Percentiles rank a stretch among this genome's conserved stretches.
These are phyloP conservation scores for Hippopotamus amphibius DNA, from an alignment of 2,113 vertebrate genomes.

Conservation along the genomic window DNA sequence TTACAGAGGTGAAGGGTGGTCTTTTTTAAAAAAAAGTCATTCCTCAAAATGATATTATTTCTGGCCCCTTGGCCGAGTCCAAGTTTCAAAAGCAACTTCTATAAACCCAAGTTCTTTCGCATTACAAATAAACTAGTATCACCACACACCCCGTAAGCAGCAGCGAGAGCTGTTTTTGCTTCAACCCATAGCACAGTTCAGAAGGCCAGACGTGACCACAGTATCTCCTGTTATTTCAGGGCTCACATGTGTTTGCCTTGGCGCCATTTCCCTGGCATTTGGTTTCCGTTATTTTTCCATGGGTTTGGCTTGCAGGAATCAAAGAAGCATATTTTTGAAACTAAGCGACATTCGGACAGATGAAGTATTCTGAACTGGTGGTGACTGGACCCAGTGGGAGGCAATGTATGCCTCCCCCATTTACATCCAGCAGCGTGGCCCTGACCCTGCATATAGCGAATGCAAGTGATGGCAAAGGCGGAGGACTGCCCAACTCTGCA, in stretches of 20 bases:
- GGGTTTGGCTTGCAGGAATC: constrained; percentile 84
- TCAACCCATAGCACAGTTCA: constrained; percentile 81
- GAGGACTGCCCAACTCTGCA: rapidly evolving
- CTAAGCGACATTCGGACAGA: constrained; percentile 79
- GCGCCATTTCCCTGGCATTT: constrained; percentile 80
- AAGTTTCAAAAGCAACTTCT: constrained; percentile 68
- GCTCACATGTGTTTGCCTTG: constrained; percentile 85
- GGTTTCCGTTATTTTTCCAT: constrained; percentile 87
- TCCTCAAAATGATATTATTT: constrained; percentile 79
- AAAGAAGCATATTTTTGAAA: constrained; percentile 83
- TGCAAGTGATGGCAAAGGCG: neutral
- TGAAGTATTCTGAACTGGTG: constrained; percentile 69
- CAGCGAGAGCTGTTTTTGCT: constrained; percentile 80
- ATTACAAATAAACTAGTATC: constrained; percentile 73
- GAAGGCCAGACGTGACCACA: constrained; percentile 86
- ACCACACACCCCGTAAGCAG: constrained; percentile 54
- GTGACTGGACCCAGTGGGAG: constrained; percentile 49
- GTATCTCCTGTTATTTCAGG: constrained; percentile 87
- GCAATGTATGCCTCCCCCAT: neutral
- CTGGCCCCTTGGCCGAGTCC: constrained; percentile 62
- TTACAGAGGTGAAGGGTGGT: constrained; percentile 77
- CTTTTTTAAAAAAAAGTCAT: constrained; percentile 25
- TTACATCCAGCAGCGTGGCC: constrained; percentile 21
- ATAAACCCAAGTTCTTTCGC: constrained; percentile 59
- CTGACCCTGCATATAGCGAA: constrained; percentile 48